Base-by-base conservation (phyloP, 2,888 invertebrate species). In the Lepetodrilus schrolli region DNA sequence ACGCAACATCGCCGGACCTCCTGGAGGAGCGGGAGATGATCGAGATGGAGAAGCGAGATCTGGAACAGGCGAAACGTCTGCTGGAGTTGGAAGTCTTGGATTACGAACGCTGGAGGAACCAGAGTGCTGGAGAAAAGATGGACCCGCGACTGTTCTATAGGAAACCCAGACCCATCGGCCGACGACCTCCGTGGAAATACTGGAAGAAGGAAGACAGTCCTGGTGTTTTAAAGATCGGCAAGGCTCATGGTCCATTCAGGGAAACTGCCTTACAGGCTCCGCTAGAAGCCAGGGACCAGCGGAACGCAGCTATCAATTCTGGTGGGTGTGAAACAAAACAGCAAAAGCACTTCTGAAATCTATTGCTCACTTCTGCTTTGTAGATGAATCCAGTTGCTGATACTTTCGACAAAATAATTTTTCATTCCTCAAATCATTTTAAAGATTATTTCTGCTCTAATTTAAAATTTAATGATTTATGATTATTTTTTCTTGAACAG, bases 121-220 rank as follows among this genome's bases (percentile, higher is more conserved):
- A n/a, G 13, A 38, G 68, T 5, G 75, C 50, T 21, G 84, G 81
- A 5, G 80, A 82, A 4, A 84, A 82, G 66, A 84, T 80, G 23
- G 86, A 85, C 65, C 78, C 82, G 10, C 83, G 82, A 69, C 76
- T 82, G 13, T 69, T 82, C 49, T 82, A 81, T 37, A 78, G 76
- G 47, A 75, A 48, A 38, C 71, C 72, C 5, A 48, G 51, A 1
- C 74, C 76, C 0, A 30, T 74, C 3, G 69, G 69, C 13, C 66
- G 47, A 5, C 72, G 79, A 47, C 86, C 86, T 21, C 76, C 78
- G 2, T 88, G 87, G 87, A 83, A 82, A 70, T 89, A 89, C 77
- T 90, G 89, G 89, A 73, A 80, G 21, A 84, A 74, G 37, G 86
- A 88, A 20, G 81, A 84, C 1, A 79, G 80, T 36, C 88, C 88